These are phyloP conservation scores for Monochamus alternatus DNA, from an alignment of 2,888 invertebrate species.

Conservation along the genomic window DNA sequence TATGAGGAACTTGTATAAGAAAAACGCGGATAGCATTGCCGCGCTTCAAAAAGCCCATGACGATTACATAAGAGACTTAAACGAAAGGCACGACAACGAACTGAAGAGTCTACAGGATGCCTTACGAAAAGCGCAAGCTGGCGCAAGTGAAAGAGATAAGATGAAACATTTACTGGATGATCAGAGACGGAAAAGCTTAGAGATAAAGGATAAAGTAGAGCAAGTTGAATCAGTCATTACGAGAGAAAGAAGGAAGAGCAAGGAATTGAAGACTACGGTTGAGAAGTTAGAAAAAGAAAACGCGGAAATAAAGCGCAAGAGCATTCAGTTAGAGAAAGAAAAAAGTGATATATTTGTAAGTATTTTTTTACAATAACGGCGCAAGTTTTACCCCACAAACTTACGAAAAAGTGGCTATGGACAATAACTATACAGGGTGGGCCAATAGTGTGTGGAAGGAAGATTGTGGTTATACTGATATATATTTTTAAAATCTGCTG, in stretches of 20 bases:
- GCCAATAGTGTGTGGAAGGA: too few species aligned
- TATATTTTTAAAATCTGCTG: too few species aligned
- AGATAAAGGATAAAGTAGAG: constrained; percentile 56
- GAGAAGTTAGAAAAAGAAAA: constrained; percentile 37
- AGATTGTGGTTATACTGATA: too few species aligned
- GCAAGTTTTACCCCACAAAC: not conserved
- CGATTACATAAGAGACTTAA: constrained; percentile 72
- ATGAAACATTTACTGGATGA: constrained; percentile 53
- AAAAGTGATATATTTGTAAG: not conserved
- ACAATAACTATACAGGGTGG: too few species aligned
- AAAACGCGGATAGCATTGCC: constrained; percentile 74
- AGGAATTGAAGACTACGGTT: constrained; percentile 51
- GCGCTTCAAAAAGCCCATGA: constrained; percentile 74
- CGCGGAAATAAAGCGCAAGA: not conserved
- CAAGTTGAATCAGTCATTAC: constrained; percentile 57
- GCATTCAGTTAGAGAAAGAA: not conserved
- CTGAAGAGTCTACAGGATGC: constrained; percentile 59
- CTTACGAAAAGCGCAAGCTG: constrained; percentile 41
- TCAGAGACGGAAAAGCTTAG: constrained; percentile 54
- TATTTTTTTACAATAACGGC: not conserved
- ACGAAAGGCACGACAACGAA: constrained; percentile 73
- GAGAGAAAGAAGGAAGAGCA: constrained; percentile 56
- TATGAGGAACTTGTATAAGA: constrained; percentile 72
- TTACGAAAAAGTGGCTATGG: too few species aligned
- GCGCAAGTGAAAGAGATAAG: constrained; percentile 46